Percentiles rank a stretch among this genome's conserved stretches.
These are phyloP conservation scores for Mionectes olivaceus DNA, from an alignment of 2,797 vertebrate genomes.

Conservation along the genomic window DNA sequence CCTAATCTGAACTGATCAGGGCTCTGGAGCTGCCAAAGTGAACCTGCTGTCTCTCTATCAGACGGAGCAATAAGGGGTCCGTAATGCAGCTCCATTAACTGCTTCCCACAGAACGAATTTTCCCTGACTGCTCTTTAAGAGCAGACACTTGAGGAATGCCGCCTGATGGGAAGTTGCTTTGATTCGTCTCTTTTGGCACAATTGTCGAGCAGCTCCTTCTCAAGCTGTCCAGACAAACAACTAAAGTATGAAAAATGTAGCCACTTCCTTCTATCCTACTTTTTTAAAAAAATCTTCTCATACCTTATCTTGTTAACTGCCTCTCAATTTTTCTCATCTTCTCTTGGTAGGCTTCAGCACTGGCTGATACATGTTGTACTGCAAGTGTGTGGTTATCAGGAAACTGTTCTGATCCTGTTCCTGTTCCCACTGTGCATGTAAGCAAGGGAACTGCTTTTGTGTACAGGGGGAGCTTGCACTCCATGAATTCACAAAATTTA, in stretches of 20 bases:
- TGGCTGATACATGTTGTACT: conserved; percentile 40
- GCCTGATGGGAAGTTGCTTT: conserved; percentile 38
- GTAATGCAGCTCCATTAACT: conserved; percentile 69
- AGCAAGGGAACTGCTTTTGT: not conserved
- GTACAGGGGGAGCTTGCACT: not conserved
- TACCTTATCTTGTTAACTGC: conserved; percentile 66
- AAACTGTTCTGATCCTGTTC: not conserved
- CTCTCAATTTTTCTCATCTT: conserved; percentile 66
- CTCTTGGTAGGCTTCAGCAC: conserved; percentile 52
- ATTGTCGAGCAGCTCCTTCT: not conserved
- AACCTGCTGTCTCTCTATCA: conserved; percentile 75
- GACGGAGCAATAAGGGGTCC: conserved; percentile 53
- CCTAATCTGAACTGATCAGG: conserved; percentile 76
- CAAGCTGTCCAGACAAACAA: conserved; percentile 27
- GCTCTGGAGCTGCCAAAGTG: conserved; percentile 59
- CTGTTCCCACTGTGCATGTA: not conserved
- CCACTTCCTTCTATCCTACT: conserved; percentile 60
- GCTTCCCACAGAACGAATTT: conserved; percentile 67
- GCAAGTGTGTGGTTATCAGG: conserved; percentile 30
- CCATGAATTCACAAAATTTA: not conserved
- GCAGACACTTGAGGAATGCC: conserved; percentile 63
- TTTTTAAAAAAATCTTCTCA: conserved; percentile 10
- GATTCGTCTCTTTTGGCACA: not conserved
- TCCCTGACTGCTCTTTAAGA: conserved; percentile 54
- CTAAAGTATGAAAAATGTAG: conserved; percentile 38